phyloP scores from a whole-genome alignment of 2,888 invertebrate genomes.

The Neoascia interrupta region DNA sequence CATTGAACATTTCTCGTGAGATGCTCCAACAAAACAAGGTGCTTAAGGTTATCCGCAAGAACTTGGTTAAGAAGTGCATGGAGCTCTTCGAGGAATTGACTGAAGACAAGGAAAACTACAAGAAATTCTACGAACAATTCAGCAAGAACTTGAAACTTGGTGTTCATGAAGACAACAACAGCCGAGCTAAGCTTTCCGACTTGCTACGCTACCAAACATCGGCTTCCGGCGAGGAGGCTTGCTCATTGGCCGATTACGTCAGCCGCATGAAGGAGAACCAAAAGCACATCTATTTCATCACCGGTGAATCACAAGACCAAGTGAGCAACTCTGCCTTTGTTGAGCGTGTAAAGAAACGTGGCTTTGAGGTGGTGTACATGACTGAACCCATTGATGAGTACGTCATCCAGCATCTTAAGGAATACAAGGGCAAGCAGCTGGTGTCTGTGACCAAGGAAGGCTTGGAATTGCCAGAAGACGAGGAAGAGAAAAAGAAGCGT shows the following conservation, averaged over 20 bases:
- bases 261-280: slow-evolving; percentile 99
- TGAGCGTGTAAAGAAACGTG: slow-evolving; percentile 97
- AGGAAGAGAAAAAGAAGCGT: slow-evolving; percentile 97
- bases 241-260: slow-evolving; percentile 97
- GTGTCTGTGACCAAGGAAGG: slow-evolving; percentile 99
- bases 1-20: slow-evolving; percentile 99
- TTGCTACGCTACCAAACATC: slow-evolving; percentile 96
- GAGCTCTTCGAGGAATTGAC: slow-evolving; percentile 97
- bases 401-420: slow-evolving; percentile 98
- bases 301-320: slow-evolving; percentile 95
- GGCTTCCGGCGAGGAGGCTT: slow-evolving; percentile 95
- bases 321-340: slow-evolving; percentile 98
- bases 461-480: slow-evolving; percentile 97
- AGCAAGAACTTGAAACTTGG: slow-evolving; percentile 98
- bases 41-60: slow-evolving; percentile 98
- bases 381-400: slow-evolving; percentile 99
- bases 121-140: slow-evolving; percentile 99
- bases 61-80: slow-evolving; percentile 98
- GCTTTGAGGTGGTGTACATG: slow-evolving; percentile 99
- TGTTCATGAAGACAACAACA: slow-evolving; percentile 97
- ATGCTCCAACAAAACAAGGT: slow-evolving; percentile 99
- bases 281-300: slow-evolving; percentile 99
- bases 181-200: slow-evolving; percentile 94
- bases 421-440: slow-evolving; percentile 97
- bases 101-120: slow-evolving; percentile 98